Conservation (phyloP, 2,113 vertebrate genomes). For the Empidonax traillii region DNA sequence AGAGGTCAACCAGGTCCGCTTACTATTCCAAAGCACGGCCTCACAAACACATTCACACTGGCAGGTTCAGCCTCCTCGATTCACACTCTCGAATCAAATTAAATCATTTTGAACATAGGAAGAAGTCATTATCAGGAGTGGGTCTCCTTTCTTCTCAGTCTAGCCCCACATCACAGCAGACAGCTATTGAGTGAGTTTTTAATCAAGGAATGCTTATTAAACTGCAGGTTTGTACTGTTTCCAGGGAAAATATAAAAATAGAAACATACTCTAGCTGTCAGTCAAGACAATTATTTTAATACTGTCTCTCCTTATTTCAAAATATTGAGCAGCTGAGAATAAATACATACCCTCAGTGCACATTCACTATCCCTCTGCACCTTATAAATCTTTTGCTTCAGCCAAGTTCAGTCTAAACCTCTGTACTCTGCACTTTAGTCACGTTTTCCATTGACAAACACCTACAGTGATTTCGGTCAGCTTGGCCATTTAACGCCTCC, state of each 20-base stretch:
- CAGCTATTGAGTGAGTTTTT: neutral
- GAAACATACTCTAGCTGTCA: slow-evolving; percentile 1
- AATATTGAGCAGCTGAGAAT: neutral
- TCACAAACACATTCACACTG: slow-evolving; percentile 48
- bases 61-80: neutral
- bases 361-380: neutral
- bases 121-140: neutral
- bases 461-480: neutral
- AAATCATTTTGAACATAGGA: slow-evolving; percentile 27
- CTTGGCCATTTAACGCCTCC: neutral
- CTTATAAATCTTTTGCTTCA: neutral
- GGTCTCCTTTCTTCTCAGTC: slow-evolving; percentile 15
- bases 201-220: slow-evolving; percentile 63
- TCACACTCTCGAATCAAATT: slow-evolving; percentile 26
- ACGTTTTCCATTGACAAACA: neutral
- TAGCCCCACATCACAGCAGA: slow-evolving; percentile 2
- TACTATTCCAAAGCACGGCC: slow-evolving; percentile 2
- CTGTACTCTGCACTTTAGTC: neutral
- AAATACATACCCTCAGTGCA: neutral
- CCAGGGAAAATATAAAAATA: slow-evolving; percentile 30
- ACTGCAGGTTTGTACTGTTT: slow-evolving; percentile 3
- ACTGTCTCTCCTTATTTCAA: neutral
- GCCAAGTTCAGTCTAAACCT: neutral
- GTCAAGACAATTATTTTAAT: slow-evolving; percentile 32
- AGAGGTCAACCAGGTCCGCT: neutral